phyloP scores from a whole-genome alignment of 2,888 invertebrate species.

The Cheilosia grossa region DNA sequence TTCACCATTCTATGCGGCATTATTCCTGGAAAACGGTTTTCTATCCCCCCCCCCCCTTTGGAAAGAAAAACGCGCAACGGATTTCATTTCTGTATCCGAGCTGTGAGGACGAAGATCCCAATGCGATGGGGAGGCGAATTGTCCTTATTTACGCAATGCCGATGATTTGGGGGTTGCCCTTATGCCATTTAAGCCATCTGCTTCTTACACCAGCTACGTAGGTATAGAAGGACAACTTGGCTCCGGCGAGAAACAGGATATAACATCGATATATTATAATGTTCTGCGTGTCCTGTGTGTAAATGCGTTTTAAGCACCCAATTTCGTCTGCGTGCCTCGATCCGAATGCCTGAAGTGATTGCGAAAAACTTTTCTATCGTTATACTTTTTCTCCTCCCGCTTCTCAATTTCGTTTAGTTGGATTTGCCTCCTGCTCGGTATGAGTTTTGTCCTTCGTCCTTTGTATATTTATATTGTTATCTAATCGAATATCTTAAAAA shows the following conservation, averaged over 20 bases:
- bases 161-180: conserved; percentile 65
- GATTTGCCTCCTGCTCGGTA: background rate
- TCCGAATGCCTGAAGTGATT: conserved; percentile 70
- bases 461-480: conserved; percentile 54
- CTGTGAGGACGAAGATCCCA: background rate
- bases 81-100: conserved; percentile 24
- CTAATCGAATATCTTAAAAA: conserved; percentile 74
- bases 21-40: conserved; percentile 61
- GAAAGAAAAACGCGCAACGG: conserved; percentile 14
- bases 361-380: conserved; percentile 51
- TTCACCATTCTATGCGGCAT: conserved; percentile 39
- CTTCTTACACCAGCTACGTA: conserved; percentile 37
- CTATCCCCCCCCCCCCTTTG: conserved; percentile 11
- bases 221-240: background rate
- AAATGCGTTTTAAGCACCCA: conserved; percentile 77
- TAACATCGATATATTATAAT: conserved; percentile 76
- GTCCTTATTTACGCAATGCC: conserved; percentile 72
- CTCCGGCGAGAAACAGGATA: conserved; percentile 64
- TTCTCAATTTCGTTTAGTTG: conserved; percentile 37
- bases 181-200: conserved; percentile 60
- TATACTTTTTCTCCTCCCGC: background rate
- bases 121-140: conserved; percentile 6
- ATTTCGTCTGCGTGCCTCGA: conserved; percentile 75
- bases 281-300: conserved; percentile 76
- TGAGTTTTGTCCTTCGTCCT: conserved; percentile 40